These are phyloP conservation scores for Mesocricetus auratus DNA, from an alignment of 2,113 vertebrate species.

Conservation along the genomic window DNA sequence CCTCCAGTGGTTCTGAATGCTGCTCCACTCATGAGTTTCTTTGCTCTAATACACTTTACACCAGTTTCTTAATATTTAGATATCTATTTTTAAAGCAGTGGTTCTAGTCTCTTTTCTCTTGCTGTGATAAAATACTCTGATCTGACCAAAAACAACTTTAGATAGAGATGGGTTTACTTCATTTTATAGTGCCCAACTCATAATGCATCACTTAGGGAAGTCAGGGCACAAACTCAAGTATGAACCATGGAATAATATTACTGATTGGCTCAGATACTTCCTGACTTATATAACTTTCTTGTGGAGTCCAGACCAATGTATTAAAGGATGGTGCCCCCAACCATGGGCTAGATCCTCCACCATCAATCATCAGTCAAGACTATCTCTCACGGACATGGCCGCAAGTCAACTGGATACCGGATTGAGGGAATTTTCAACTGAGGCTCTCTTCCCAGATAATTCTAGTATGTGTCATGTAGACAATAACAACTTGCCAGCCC, in stretches of 20 bases:
- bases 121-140: not conserved
- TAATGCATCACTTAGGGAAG: not conserved
- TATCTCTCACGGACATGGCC: not conserved
- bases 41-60: not conserved
- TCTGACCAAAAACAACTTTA: not conserved
- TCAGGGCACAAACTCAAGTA: not conserved
- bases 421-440: not conserved
- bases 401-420: fast-evolving
- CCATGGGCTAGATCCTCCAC: not conserved
- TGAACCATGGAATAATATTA: not conserved
- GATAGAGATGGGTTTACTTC: not conserved
- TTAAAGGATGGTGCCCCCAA: not conserved
- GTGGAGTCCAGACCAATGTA: not conserved
- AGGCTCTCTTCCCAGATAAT: not conserved
- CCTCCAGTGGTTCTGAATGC: not conserved
- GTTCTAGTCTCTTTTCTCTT: not conserved
- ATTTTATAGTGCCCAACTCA: not conserved
- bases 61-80: not conserved
- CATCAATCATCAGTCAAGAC: not conserved
- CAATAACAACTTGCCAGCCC: not conserved
- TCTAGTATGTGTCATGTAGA: not conserved
- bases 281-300: not conserved
- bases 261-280: not conserved
- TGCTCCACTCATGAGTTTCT: not conserved
- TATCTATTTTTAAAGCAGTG: not conserved